These are phyloP conservation scores for Garra rufa DNA, from an alignment of 2,113 vertebrate genomes.

Conservation along the genomic window DNA sequence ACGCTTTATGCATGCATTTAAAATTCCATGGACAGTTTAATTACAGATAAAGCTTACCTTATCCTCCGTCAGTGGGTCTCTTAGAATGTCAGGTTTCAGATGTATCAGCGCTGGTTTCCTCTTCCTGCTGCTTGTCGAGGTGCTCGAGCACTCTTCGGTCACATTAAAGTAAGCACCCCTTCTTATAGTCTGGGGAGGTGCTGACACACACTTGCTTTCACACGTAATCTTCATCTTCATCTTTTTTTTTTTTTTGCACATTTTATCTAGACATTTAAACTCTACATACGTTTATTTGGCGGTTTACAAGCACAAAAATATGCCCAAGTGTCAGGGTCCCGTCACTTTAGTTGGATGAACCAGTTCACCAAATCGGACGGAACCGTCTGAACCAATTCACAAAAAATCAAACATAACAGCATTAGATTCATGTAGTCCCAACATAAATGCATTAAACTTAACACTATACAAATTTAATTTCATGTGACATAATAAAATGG, in stretches of 20 bases:
- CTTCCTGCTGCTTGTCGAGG: neutral
- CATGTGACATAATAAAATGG: neutral
- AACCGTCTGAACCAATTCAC: no score
- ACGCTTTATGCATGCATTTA: no score
- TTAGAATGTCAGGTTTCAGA: neutral
- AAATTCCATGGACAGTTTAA: neutral
- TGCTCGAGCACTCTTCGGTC: neutral
- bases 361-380: no score
- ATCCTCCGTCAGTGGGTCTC: neutral
- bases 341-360: no score
- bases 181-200: neutral
- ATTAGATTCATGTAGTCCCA: neutral
- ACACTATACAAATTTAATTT: neutral
- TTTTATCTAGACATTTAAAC: neutral
- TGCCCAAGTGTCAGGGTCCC: no score
- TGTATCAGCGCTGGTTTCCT: neutral
- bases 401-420: neutral
- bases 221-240: no score
- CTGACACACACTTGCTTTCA: neutral
- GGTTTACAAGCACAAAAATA: neutral
- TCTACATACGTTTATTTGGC: neutral
- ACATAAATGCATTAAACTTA: neutral
- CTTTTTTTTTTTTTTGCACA: no score
- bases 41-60: neutral
- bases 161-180: neutral